Conservation (phyloP, 2,113 vertebrate species). For the Seriola rivoliana region DNA sequence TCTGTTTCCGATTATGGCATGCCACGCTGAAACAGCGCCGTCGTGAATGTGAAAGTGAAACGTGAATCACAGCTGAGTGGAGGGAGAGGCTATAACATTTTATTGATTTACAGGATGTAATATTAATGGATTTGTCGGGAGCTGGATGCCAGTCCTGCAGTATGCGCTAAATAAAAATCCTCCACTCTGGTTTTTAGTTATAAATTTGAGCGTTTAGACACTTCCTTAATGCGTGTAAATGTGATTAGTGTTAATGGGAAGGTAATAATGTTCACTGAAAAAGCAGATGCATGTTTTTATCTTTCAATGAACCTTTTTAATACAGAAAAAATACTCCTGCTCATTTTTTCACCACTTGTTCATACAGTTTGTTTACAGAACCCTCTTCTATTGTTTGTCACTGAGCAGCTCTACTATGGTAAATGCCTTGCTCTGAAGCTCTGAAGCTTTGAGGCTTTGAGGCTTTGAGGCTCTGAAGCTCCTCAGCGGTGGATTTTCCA, state of each 20-base stretch:
- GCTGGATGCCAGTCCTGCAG: not conserved
- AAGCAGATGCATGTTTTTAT: not conserved
- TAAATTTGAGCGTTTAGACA: not conserved
- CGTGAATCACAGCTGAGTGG: constrained; percentile 49
- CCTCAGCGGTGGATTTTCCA: constrained; percentile 6
- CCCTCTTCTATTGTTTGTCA: not conserved
- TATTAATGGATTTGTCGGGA: constrained; percentile 29
- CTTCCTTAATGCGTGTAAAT: constrained; percentile 22
- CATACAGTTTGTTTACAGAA: not conserved
- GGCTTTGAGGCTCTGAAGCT: constrained; percentile 19
- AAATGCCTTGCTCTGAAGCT: constrained; percentile 46
- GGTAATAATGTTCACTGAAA: constrained; percentile 5
- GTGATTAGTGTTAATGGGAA: constrained; percentile 14
- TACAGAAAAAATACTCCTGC: not conserved
- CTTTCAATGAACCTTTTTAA: not conserved
- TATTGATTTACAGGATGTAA: constrained; percentile 46
- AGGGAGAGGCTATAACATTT: constrained; percentile 44
- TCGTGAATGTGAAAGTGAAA: constrained; percentile 40
- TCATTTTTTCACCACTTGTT: not conserved
- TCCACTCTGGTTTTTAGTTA: not conserved
- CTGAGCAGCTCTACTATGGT: not conserved
- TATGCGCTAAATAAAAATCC: constrained; percentile 8
- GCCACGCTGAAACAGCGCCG: constrained; percentile 19
- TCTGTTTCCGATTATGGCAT: constrained; percentile 42
- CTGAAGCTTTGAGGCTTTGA: not conserved